Conservation (phyloP, 2,888 invertebrate genomes). For the Oscheius sp. region DNA sequence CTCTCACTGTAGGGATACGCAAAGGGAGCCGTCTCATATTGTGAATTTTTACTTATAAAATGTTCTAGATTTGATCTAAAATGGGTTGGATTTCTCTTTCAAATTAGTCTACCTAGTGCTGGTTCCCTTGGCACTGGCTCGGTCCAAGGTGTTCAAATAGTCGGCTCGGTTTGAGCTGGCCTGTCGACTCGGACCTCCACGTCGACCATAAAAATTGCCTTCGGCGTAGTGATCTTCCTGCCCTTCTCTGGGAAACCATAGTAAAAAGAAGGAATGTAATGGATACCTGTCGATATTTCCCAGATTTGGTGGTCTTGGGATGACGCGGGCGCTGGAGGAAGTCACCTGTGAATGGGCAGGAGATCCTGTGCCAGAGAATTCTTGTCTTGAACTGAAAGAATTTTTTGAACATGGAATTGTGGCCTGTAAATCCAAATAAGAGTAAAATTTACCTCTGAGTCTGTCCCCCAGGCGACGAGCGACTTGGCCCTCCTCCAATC, state of each 20-base stretch:
- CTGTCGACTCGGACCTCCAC: conserved; percentile 27
- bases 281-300: conserved; percentile 29
- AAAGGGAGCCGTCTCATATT: conserved; percentile 40
- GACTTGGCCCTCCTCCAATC: conserved; percentile 16
- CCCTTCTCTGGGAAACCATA: conserved; percentile 26
- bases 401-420: no score
- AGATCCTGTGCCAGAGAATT: conserved; percentile 14
- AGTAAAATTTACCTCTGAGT: background rate
- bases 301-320: conserved; percentile 11
- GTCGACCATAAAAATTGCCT: conserved; percentile 21
- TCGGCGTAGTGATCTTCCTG: conserved; percentile 29
- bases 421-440: background rate
- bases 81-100: background rate
- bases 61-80: conserved; percentile 49
- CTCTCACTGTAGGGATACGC: conserved; percentile 37
- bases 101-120: background rate
- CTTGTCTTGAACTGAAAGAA: conserved; percentile 15
- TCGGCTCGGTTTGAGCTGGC: conserved; percentile 35
- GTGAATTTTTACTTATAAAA: conserved; percentile 44
- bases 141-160: conserved; percentile 35
- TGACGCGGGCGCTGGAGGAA: conserved; percentile 26
- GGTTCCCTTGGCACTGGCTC: background rate
- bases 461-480: conserved; percentile 8
- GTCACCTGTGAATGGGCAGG: conserved; percentile 34
- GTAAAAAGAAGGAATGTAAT: no score